These are phyloP conservation scores for Triplophysa bombifrons DNA, from an alignment of 2,797 vertebrate species.

Conservation along the genomic window DNA sequence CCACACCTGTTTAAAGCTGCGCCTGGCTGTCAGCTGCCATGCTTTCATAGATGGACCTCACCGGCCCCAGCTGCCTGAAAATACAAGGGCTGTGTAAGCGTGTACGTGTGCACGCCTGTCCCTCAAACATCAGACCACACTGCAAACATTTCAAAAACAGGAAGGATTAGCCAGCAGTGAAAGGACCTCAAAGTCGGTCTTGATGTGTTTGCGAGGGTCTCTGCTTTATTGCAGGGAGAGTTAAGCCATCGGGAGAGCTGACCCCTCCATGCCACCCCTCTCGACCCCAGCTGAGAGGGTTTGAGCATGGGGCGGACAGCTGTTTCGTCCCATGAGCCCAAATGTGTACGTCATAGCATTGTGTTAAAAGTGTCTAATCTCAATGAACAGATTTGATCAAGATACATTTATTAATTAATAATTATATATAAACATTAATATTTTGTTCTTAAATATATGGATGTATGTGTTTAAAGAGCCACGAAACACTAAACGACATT, in stretches of 20 bases:
- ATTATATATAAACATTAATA: too few species aligned
- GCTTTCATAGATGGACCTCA: constrained; percentile 17
- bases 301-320: constrained; percentile 22
- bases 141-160: constrained; percentile 54
- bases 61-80: constrained; percentile 49
- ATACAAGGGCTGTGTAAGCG: constrained; percentile 1
- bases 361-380: background rate
- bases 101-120: background rate
- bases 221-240: background rate
- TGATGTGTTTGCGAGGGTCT: constrained; percentile 27
- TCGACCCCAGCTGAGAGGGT: constrained; percentile 25
- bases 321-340: constrained; percentile 27
- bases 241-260: constrained; percentile 8
- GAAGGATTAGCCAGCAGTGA: constrained; percentile 41
- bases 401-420: too few species aligned
- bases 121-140: constrained; percentile 40
- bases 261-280: constrained; percentile 1
- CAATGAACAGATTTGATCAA: too few species aligned
- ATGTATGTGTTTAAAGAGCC: too few species aligned
- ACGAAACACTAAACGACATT: too few species aligned
- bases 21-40: constrained; percentile 36
- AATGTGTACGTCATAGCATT: background rate
- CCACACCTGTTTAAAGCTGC: constrained; percentile 43
- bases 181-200: constrained; percentile 13
- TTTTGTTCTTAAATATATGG: too few species aligned